Base-by-base conservation (phyloP, 2,797 vertebrate genomes). In the Danio albolineatus region DNA sequence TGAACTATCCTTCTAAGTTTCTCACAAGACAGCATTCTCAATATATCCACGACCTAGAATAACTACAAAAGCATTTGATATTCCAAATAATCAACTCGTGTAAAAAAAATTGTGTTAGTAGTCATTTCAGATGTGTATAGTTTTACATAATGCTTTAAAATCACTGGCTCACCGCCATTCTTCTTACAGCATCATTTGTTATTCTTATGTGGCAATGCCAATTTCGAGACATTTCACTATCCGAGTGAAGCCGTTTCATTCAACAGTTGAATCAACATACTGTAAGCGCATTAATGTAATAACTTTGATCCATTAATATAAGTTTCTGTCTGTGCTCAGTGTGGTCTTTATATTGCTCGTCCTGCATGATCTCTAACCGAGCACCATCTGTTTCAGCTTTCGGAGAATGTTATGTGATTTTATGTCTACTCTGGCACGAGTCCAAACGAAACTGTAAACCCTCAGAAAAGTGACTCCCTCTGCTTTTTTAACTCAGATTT, bases 121-220 rank as follows among this genome's bases (percentile, higher is more conserved):
- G 10, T 54, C 16, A 28, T 16, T 19, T 66, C 3, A 62, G 19
- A 44, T 53, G 8, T 53, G 67, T 64, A 36, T 44, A 79, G 57
- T 79, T 64, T 72, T 48, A 79, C 14, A 79, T 9, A 46, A 60
- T 62, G 13, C 67, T 79, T 79, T 79, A 36, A 79, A 79, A 36
- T 54, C 66, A 19, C 13, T 48, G 16, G 28, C 16, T 67, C 51
- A 46, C 10, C 14, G 38, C 51, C 10, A 3, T n/a, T 28, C 61
- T 64, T 54, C 17, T 64, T 62, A 39, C 19, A 21, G 4, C 13
- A 14, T 17, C 6, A 46, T 17, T 54, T 36, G 57, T 14, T 44
- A 7, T 73, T 41, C n/a, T 41, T 14, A 38, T 21, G 10, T 21
- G 13, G 44, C n/a, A 13, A 7, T 5, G n/a, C 4, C 38, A 28